phyloP scores from a whole-genome alignment of 2,113 vertebrate genomes.

The Muscicapa adusta region DNA sequence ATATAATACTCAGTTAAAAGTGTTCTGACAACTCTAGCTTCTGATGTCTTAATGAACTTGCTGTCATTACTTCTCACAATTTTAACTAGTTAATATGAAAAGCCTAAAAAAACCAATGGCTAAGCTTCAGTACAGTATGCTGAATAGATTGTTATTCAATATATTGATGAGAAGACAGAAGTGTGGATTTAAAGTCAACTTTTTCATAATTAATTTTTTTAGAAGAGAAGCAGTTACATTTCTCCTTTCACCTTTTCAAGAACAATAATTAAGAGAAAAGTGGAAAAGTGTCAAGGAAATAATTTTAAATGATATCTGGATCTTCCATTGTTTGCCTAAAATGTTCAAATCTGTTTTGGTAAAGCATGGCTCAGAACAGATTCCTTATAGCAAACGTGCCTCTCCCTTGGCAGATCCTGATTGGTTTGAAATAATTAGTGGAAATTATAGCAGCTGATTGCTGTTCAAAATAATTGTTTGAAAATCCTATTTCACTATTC shows the following conservation, averaged over 20 bases:
- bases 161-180: not conserved
- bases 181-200: not conserved
- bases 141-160: not conserved
- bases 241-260: not conserved
- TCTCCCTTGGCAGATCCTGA: not conserved
- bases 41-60: not conserved
- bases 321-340: not conserved
- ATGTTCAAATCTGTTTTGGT: not conserved
- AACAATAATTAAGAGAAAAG: not conserved
- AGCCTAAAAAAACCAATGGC: not conserved
- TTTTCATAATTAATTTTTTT: not conserved
- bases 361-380: not conserved
- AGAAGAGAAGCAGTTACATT: not conserved
- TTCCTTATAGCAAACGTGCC: not conserved
- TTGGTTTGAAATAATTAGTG: not conserved
- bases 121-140: not conserved
- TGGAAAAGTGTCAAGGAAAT: not conserved
- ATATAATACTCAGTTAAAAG: not conserved
- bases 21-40: not conserved
- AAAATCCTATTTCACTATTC: not conserved
- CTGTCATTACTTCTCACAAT: not conserved
- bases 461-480: not conserved
- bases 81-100: not conserved
- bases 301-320: not conserved
- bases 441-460: not conserved